Evolutionary conservation across 35 echinoderm and acorn worm genomes (phyloP), one percentile per base, ranked within the genome.

Genomic region (Patiria miniata): DNA sequence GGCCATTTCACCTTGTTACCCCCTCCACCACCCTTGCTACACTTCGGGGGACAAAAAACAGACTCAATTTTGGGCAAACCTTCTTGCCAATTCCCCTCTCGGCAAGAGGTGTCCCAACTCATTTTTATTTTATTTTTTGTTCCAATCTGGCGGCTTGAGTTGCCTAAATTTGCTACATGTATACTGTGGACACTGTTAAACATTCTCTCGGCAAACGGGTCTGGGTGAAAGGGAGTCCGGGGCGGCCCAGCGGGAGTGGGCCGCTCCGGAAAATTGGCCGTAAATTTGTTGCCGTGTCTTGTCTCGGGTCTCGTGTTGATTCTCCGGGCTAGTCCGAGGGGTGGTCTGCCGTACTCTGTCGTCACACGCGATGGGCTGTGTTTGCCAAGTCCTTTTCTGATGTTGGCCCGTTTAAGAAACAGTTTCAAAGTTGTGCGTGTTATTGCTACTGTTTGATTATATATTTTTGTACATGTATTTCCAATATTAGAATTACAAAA

Each of bases 181-280:
- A 36, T 18, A 73, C 34, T 30, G 15, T 73, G 65, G 65, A 73
- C 65, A 73, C 65, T 32, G 65, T 73, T 73, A 32, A 73, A 73
- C 65, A 32, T 12, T 73, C 14, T 73, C 65, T n/a, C n/a, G n/a
- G 42, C 4, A 4, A 47, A 12, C 12, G 26, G 65, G 65, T 12
- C 14, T 8, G 14, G 23, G 8, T 73, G 65, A 73, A 32, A 26
- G 34, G 26, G 65, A 34, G 23, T 73, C 65, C 14, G 26, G 19
- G 9, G 65, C 65, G 65, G 23, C 65, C 14, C 65, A 14, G 15
- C 65, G 65, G 65, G 65, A 34, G 34, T 10, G 65, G 26, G 23
- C 3, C 65, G 29, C 26, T 73, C 34, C 12, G 21, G 29, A 34
- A 73, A 28, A 73, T 73, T 73, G 34, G 65, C 34, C 7, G 65